phyloP scores from a whole-genome alignment of 2,888 invertebrate genomes.

The Scrobipalpa costella region DNA sequence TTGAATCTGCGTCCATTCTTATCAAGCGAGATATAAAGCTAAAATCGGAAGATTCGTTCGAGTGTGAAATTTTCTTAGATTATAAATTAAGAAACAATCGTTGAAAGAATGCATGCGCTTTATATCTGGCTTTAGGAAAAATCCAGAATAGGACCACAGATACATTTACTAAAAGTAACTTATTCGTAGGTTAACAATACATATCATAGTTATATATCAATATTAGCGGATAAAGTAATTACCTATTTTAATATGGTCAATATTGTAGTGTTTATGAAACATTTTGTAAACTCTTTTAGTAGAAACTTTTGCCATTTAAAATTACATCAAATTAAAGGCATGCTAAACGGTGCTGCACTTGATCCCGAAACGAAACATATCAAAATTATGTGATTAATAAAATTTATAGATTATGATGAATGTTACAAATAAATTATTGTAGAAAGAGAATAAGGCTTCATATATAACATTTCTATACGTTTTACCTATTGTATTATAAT shows the following conservation, averaged over 20 bases:
- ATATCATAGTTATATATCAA: slow-evolving; percentile 48
- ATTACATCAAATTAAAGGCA: slow-evolving; percentile 53
- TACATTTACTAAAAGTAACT: slow-evolving; percentile 65
- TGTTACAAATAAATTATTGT: slow-evolving; percentile 39
- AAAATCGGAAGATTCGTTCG: slow-evolving; percentile 53
- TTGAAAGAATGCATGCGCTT: slow-evolving; percentile 79
- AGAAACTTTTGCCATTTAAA: slow-evolving; percentile 47
- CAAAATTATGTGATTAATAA: slow-evolving; percentile 73
- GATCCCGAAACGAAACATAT: slow-evolving; percentile 70
- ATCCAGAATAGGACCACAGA: slow-evolving; percentile 77
- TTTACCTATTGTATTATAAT: neutral
- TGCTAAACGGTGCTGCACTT: slow-evolving; percentile 69
- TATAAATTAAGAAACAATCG: slow-evolving; percentile 61
- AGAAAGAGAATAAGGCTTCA: neutral
- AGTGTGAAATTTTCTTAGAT: slow-evolving; percentile 57
- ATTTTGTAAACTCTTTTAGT: slow-evolving; percentile 69
- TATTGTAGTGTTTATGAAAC: slow-evolving; percentile 65
- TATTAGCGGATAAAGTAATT: slow-evolving; percentile 70
- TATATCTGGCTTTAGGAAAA: slow-evolving; percentile 78
- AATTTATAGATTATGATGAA: slow-evolving; percentile 52
- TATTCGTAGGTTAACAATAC: slow-evolving; percentile 63
- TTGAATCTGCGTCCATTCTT: slow-evolving; percentile 67
- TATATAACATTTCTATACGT: neutral
- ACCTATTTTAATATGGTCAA: slow-evolving; percentile 73
- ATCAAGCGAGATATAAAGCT: slow-evolving; percentile 79